Evolutionary conservation across 37 sponge, comb jelly and placozoan species (phyloP).

Genomic region (Halichondria panicea): DNA sequence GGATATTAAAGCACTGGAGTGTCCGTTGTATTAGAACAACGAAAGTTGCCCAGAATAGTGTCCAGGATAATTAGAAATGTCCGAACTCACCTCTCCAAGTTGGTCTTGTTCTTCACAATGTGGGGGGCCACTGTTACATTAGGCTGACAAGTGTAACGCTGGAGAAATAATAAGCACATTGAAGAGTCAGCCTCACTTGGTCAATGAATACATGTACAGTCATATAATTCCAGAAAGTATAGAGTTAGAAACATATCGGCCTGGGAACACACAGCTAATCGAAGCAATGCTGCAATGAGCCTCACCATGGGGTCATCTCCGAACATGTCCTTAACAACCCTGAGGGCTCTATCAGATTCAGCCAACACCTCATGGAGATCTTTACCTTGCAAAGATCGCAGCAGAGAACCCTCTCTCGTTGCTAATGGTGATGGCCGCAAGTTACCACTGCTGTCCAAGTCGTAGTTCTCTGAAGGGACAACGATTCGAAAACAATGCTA

Average conservation of each 20-base stretch:
- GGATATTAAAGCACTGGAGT: no score
- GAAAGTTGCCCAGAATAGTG: no score
- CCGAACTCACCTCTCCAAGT: constrained; percentile 23
- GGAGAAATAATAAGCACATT: not conserved
- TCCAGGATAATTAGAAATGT: no score
- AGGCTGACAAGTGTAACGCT: constrained; percentile 60
- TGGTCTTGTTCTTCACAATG: constrained; percentile 12
- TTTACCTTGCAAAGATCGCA: constrained; percentile 10
- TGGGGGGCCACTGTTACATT: constrained; percentile 73
- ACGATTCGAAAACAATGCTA: not conserved
- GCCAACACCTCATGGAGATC: constrained; percentile 55
- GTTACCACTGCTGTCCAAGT: constrained; percentile 31
- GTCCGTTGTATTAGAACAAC: no score
- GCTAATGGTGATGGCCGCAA: constrained; percentile 15
- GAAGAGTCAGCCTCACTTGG: not conserved
- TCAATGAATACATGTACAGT: not conserved
- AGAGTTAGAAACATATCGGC: no score
- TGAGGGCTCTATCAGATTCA: constrained; percentile 43
- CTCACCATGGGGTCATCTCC: constrained; percentile 69
- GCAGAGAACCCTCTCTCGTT: not conserved
- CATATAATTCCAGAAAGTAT: not conserved
- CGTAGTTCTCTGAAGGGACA: not conserved
- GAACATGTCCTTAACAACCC: constrained; percentile 55
- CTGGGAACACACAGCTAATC: not conserved
- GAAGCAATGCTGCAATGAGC: no score